Conservation (phyloP, 2,888 invertebrate genomes). For the Hemistola chrysoprasaria region DNA sequence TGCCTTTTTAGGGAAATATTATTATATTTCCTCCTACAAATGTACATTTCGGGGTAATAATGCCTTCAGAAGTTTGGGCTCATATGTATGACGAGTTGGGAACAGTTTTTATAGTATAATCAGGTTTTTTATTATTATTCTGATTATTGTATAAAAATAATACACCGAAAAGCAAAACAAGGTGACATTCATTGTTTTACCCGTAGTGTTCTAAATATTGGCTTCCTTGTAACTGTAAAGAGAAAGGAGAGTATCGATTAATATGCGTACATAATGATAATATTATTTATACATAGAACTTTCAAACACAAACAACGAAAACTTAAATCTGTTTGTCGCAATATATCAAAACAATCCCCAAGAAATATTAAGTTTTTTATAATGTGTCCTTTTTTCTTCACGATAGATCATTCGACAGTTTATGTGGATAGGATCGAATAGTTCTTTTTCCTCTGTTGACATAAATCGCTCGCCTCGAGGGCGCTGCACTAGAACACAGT, state of each 20-base stretch:
- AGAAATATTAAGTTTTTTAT: constrained; percentile 31
- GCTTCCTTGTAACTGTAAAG: too few species aligned
- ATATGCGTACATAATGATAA: too few species aligned
- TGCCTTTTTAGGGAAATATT: constrained; percentile 13
- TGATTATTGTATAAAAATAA: too few species aligned
- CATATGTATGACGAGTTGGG: too few species aligned
- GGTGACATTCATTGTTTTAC: too few species aligned
- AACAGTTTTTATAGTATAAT: too few species aligned
- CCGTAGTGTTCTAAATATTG: too few species aligned
- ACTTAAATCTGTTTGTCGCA: constrained; percentile 26
- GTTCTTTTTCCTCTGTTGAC: constrained; percentile 59
- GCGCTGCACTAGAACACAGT: constrained; percentile 11
- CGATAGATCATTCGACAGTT: constrained; percentile 33
- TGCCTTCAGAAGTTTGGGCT: too few species aligned
- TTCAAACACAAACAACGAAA: constrained; percentile 20
- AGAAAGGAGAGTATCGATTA: too few species aligned
- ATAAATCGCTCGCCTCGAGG: constrained; percentile 60
- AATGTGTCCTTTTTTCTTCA: constrained; percentile 28
- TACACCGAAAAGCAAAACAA: too few species aligned
- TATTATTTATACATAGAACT: constrained; percentile 3
- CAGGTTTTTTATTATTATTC: too few species aligned
- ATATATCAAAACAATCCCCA: constrained; percentile 27
- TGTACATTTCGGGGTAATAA: too few species aligned
- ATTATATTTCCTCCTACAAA: constrained; percentile 8
- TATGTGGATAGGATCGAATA: constrained; percentile 40